Conservation (phyloP, 2,113 vertebrate genomes). For the Colistium nudipinnis region DNA sequence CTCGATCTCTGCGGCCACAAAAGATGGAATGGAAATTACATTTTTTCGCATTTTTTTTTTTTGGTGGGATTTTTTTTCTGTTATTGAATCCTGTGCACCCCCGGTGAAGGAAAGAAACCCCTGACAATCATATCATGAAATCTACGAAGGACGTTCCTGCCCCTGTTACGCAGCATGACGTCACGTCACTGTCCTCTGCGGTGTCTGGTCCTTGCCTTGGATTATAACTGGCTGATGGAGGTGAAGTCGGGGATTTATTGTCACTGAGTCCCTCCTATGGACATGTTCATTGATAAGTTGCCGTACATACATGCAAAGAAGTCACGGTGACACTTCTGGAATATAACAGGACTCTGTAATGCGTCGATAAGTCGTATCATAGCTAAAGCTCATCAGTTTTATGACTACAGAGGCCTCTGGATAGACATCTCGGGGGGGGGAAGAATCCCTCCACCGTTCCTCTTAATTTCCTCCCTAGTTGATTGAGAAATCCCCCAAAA, state of each 20-base stretch:
- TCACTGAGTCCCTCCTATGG: conserved; percentile 31
- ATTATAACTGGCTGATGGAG: conserved; percentile 19
- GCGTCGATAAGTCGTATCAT: no score
- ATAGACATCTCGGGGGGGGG: background rate
- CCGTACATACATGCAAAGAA: background rate
- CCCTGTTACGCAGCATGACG: conserved; percentile 22
- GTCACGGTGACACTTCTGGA: background rate
- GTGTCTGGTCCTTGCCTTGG: background rate
- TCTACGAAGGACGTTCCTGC: conserved; percentile 40
- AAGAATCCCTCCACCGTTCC: background rate
- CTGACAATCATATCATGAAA: conserved; percentile 34
- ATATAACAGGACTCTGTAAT: background rate
- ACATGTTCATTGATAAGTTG: conserved; percentile 3
- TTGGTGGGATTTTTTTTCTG: no score
- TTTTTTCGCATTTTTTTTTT: no score
- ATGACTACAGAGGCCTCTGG: no score
- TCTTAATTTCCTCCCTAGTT: no score
- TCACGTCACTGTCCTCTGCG: conserved; percentile 38
- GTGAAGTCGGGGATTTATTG: conserved; percentile 31
- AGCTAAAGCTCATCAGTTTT: no score
- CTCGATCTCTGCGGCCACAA: no score
- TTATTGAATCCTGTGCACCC: no score
- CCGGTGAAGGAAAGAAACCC: conserved; percentile 19
- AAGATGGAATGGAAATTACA: no score
- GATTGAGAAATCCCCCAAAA: no score